Base-by-base conservation (phyloP, 2,113 vertebrate species). In the Oxygymnocypris stewartii region DNA sequence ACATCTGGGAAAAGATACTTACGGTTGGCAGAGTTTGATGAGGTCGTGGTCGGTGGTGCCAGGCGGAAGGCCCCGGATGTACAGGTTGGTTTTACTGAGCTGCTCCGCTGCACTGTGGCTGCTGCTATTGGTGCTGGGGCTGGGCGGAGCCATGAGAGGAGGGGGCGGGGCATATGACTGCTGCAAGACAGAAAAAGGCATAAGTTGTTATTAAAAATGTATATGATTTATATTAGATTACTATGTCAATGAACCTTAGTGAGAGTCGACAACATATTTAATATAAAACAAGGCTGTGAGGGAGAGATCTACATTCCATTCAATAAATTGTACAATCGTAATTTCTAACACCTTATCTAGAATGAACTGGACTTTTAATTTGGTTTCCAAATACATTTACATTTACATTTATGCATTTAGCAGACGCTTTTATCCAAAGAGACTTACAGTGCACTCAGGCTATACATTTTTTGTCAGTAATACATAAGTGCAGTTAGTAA, bases 1-100 rank as follows among this genome's bases (percentile, higher is more conserved):
- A 73, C 25, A 81, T 37, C 42, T 40, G 54, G 71, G 40, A 90
- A 88, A 75, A 73, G 31, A 71, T 35, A 93, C 94, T 95, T 80
- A 95, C 94, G 94, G 94, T 91, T 95, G 94, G 91, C 94, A 95
- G 88, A 95, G 94, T 90, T 95, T 95, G 93, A 95, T 94, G 92
- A 95, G 94, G 91, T 95, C 94, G 90, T 95, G 94, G 92, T 95
- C 94, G 0, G 93, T 94, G 81, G 94, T 95, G 93, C 96, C 97
- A 51, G 98, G 97, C 1, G 98, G 98, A 92, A 99, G 97, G 92
- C 98, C 98, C 94, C 98, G 95, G 93, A 99, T 99, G 94, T 99
- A 99, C 93, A 99, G 95, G 96, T 99, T 99, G 93, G 98, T 99
- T 96, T 99, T 99, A 96, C 98, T 99, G 92, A 99, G 96, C 93